These are phyloP conservation scores for Tragulus kanchil DNA, from an alignment of 2,113 vertebrate genomes.

Conservation along the genomic window DNA sequence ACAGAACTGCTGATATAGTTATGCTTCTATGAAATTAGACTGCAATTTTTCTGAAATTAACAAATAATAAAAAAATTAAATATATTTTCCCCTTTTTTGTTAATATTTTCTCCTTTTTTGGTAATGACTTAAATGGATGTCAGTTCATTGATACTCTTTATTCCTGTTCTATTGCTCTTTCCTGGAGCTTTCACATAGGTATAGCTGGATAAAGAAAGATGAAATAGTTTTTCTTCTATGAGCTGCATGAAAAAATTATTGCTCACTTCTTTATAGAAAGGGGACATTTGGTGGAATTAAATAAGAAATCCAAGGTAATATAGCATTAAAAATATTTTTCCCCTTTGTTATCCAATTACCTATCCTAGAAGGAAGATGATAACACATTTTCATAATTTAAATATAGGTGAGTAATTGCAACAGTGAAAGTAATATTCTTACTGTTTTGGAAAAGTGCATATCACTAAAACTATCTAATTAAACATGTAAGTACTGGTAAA, in stretches of 20 bases:
- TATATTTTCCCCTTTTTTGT: not conserved
- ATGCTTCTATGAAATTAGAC: not conserved
- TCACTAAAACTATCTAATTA: slow-evolving; percentile 26
- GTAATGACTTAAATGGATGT: not conserved
- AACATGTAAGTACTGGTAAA: not conserved
- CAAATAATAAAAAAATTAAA: not conserved
- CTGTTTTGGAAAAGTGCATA: not conserved
- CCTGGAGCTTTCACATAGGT: not conserved
- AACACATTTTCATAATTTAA: slow-evolving; percentile 37
- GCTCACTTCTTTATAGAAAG: not conserved
- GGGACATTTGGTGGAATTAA: not conserved
- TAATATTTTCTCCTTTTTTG: not conserved
- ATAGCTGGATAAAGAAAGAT: not conserved
- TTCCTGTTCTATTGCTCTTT: not conserved
- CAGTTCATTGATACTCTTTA: not conserved
- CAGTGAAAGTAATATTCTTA: not conserved
- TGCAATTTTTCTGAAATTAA: not conserved
- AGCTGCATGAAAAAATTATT: not conserved
- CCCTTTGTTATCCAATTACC: slow-evolving; percentile 20
- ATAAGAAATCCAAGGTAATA: not conserved
- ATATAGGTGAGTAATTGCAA: not conserved
- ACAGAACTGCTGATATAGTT: not conserved
- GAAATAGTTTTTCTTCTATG: not conserved
- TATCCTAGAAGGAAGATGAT: not conserved
- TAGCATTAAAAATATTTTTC: not conserved